Base-by-base conservation (phyloP, 2,888 invertebrate species). In the Acanthosepion lycidas region DNA sequence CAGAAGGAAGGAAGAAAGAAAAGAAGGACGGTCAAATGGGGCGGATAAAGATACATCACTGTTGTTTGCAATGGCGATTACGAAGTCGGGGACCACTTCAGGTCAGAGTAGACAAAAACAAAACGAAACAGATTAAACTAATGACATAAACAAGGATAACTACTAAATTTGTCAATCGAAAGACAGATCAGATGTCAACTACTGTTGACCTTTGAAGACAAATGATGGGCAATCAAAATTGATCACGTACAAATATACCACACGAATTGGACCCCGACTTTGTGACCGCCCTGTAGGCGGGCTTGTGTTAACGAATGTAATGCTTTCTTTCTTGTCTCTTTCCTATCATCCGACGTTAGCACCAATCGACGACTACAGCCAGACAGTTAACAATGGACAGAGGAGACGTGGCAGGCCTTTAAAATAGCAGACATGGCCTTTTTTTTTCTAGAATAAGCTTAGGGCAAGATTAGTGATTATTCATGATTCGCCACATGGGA, bases 261-360 rank as follows among this genome's bases (percentile, higher is more conserved):
- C 33, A n/a, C 33, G 18, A 78, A 78, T 78, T 78, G 78, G n/a
- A 78, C 78, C 78, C 78, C 78, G 78, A 78, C 15, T 78, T 78
- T 78, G n/a, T 78, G 78, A 78, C 78, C 78, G n/a, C 78, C 78
- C 78, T 78, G 78, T 78, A 78, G 78, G 78, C 78, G 78, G 78
- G 78, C 78, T 78, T n/a, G 78, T 78, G 78, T 78, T 78, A 78
- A 78, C 78, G 78, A 33, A 78, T 78, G n/a, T 78, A 78, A 78
- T n/a, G 78, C 78, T 78, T 78, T 78, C 59, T 59, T 78, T 78
- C 78, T 23, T 78, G 23, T 78, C 78, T 64, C 64, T 64, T 78
- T 78, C 78, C 78, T 78, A 78, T 78, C 78, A 78, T 78, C 15
- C 78, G 78, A 78, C 78, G 78, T 59, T 59, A 59, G 59, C 59